Conservation (phyloP, 2,888 invertebrate species). For the Drosophila neonasuta region DNA sequence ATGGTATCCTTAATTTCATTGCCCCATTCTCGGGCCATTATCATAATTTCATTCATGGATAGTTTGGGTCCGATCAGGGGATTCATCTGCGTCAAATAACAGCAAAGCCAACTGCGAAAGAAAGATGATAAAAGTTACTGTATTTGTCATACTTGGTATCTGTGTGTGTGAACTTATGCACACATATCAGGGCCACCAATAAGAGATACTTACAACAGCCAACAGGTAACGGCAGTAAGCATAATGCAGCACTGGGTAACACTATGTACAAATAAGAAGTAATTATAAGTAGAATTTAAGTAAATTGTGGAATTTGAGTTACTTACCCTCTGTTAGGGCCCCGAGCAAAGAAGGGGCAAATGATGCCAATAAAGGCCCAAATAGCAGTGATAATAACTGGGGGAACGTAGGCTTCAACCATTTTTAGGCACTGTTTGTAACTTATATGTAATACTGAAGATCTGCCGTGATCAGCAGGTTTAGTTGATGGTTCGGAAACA, state of each 20-base stretch:
- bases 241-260: constrained; percentile 81
- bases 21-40: constrained; percentile 80
- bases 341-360: constrained; percentile 80
- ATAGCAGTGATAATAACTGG: constrained; percentile 77
- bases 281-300: not conserved
- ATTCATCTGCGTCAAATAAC: constrained; percentile 81
- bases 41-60: constrained; percentile 79
- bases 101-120: constrained; percentile 79
- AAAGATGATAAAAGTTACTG: constrained; percentile 26
- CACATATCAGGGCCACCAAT: constrained; percentile 24
- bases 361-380: constrained; percentile 79
- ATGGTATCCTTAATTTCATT: constrained; percentile 73
- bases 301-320: constrained; percentile 5
- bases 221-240: constrained; percentile 80
- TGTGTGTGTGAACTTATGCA: not conserved
- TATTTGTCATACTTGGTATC: constrained; percentile 5
- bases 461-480: constrained; percentile 47
- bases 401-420: constrained; percentile 77
- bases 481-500: constrained; percentile 26
- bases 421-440: constrained; percentile 52
- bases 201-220: constrained; percentile 79
- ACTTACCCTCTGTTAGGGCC: constrained; percentile 80
- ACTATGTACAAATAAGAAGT: constrained; percentile 47
- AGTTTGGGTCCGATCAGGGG: constrained; percentile 80
- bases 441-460: constrained; percentile 51